Evolutionary conservation across 2,113 vertebrate genomes (phyloP).

Genomic region (Regulus satrapa): DNA sequence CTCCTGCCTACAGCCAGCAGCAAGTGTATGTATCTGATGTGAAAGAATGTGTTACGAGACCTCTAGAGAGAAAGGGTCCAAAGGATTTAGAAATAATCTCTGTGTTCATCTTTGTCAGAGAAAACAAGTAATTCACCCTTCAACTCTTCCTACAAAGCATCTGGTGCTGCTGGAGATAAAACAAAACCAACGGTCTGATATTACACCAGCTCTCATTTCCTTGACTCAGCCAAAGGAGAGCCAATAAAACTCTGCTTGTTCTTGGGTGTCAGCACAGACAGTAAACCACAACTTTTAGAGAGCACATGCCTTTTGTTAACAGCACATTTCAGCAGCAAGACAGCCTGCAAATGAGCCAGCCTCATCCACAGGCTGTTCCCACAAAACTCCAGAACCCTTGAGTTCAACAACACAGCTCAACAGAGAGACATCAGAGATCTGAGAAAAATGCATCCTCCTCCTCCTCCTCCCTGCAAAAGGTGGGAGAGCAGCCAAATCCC

Average conservation of each 20-base stretch:
- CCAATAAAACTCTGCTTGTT: background rate
- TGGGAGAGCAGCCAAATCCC: accelerated
- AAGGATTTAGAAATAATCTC: background rate
- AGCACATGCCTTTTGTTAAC: background rate
- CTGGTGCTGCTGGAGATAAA: background rate
- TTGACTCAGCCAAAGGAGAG: background rate
- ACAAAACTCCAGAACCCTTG: accelerated
- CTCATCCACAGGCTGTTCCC: background rate
- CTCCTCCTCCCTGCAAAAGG: accelerated
- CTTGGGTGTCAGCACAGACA: background rate
- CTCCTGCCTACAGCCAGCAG: background rate
- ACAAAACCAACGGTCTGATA: background rate
- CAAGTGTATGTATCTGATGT: accelerated
- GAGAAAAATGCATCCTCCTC: accelerated
- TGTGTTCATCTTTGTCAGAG: background rate
- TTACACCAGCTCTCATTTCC: background rate
- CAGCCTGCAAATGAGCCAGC: background rate
- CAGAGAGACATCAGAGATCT: accelerated
- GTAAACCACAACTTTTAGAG: background rate
- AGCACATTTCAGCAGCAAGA: background rate
- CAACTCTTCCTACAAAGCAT: background rate
- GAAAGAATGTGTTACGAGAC: background rate
- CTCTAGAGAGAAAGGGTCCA: background rate
- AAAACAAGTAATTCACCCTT: background rate
- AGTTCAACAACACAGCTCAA: background rate